These are phyloP conservation scores for Mus minutoides DNA, from an alignment of 2,797 vertebrate species.

Conservation along the genomic window DNA sequence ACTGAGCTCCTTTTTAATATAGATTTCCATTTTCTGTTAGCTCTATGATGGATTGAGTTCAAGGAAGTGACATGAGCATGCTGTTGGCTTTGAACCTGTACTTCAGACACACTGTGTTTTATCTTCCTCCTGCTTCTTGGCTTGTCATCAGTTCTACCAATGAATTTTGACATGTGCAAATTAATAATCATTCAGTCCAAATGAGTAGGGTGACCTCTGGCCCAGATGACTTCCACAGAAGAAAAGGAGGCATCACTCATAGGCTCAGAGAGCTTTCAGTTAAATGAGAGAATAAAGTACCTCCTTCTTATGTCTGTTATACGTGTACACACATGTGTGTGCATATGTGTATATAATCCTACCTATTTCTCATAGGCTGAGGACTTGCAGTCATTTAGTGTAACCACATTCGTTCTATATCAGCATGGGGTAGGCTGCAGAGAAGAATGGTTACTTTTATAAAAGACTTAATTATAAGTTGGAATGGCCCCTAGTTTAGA, in stretches of 20 bases:
- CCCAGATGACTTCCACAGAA: conserved; percentile 16
- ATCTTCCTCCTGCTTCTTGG: conserved; percentile 68
- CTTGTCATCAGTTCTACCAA: conserved; percentile 73
- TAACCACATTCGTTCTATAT: conserved; percentile 28
- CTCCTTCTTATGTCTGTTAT: neutral
- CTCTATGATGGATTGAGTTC: conserved; percentile 71
- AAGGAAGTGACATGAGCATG: conserved; percentile 64
- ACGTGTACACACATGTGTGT: neutral
- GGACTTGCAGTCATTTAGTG: conserved; percentile 9
- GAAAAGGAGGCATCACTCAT: conserved; percentile 11
- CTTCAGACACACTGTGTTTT: conserved; percentile 61
- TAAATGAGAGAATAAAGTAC: conserved; percentile 48
- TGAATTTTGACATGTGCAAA: conserved; percentile 81
- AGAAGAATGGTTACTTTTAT: conserved; percentile 62
- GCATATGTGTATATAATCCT: neutral
- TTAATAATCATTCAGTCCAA: conserved; percentile 79
- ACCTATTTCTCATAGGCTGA: conserved; percentile 2
- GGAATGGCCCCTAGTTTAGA: conserved; percentile 36
- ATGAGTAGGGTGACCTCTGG: conserved; percentile 72
- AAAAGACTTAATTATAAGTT: conserved; percentile 60
- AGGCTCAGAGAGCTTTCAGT: neutral
- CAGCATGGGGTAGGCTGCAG: neutral
- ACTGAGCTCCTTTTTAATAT: conserved; percentile 56
- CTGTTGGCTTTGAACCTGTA: conserved; percentile 70
- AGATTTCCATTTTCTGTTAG: conserved; percentile 71